Percentiles rank a stretch among this genome's conserved stretches.
Conservation (phyloP, 2,888 invertebrate genomes). For the Notocelia uddmanniana region DNA sequence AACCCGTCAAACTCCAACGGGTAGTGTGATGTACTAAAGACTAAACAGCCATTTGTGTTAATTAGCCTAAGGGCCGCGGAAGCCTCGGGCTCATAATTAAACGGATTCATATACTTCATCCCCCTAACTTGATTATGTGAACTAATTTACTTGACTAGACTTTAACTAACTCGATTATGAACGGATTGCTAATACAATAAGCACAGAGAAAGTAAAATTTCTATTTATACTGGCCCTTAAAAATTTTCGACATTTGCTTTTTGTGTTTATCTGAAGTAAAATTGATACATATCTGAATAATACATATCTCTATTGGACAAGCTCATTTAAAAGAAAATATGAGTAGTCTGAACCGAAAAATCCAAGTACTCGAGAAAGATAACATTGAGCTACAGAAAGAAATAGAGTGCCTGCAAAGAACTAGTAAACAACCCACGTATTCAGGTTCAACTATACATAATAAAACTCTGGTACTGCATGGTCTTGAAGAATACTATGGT, state of each 20-base stretch:
- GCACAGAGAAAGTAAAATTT: background rate
- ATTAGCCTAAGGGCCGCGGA: constrained; percentile 63
- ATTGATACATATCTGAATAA: no score
- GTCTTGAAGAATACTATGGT: no score
- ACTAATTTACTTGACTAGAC: constrained; percentile 33
- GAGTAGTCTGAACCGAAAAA: no score
- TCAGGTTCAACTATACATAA: no score
- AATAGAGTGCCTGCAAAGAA: no score
- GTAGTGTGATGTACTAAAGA: constrained; percentile 46
- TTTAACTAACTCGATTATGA: constrained; percentile 1
- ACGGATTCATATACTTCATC: constrained; percentile 67
- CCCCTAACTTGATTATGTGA: constrained; percentile 60
- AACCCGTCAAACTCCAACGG: constrained; percentile 18
- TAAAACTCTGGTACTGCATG: no score
- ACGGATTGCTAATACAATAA: background rate
- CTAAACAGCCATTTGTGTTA: constrained; percentile 57
- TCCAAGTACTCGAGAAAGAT: no score
- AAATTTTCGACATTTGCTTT: background rate
- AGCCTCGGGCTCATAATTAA: constrained; percentile 68
- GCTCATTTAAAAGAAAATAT: no score
- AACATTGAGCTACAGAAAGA: no score
- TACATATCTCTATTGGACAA: no score
- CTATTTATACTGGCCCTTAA: background rate
- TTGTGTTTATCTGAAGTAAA: no score
- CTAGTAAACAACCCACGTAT: no score